Conservation (phyloP, 2,888 invertebrate genomes). For the Tachina fera region DNA sequence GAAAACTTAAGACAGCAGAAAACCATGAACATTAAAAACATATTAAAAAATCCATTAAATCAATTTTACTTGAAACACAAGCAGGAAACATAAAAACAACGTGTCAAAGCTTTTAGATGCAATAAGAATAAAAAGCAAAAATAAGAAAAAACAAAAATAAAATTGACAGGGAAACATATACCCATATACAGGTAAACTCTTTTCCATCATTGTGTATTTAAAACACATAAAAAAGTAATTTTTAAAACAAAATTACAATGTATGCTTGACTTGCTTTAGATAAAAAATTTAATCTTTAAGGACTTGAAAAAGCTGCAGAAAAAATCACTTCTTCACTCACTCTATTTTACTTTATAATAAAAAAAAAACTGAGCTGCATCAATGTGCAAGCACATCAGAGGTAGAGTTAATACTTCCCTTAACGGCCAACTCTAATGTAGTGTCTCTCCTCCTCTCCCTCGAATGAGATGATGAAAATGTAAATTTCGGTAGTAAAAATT, state of each 20-base stretch:
- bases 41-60: conserved; percentile 52
- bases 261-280: conserved; percentile 16
- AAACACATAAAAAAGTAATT: conserved; percentile 35
- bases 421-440: conserved; percentile 39
- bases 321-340: too few species aligned
- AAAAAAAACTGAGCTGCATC: neutral
- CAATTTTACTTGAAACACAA: conserved; percentile 42
- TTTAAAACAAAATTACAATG: conserved; percentile 45
- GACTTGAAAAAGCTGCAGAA: conserved; percentile 3
- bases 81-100: conserved; percentile 35
- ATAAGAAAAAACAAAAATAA: neutral
- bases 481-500: conserved; percentile 36
- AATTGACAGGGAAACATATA: conserved; percentile 1
- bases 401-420: neutral
- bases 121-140: neutral
- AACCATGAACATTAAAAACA: conserved; percentile 13
- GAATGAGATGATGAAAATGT: conserved; percentile 4
- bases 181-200: neutral
- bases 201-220: conserved; percentile 33
- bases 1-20: neutral
- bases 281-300: conserved; percentile 26
- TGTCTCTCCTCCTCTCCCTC: neutral
- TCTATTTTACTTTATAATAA: neutral
- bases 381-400: neutral
- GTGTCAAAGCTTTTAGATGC: conserved; percentile 56